Base-by-base conservation (phyloP, 1,140 invertebrate genomes). In the Drosophila takahashii region DNA sequence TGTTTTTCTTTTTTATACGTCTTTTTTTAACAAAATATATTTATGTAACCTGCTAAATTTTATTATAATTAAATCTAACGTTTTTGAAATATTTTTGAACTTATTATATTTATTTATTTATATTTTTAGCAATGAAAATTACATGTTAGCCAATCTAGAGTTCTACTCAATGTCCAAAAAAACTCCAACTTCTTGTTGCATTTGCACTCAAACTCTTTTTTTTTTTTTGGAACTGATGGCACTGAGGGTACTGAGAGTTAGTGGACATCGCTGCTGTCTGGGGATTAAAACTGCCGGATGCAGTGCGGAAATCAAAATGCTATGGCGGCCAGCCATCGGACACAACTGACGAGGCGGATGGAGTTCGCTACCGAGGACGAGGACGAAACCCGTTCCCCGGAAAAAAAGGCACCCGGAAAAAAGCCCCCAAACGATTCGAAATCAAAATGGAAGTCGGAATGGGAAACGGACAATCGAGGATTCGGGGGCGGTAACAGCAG, bases 291-390 rank as follows among this genome's bases (percentile, higher is more conserved):
- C 52, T 71, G 77, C 85, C 85, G 84, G 84, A 89, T 84, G 79
- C 79, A 74, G 84, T 74, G 67, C 77, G 79, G 84, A 89, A 89
- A 89, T 84, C 84, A 89, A 84, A 89, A 89, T 89, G 85, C 77
- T 67, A 77, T 81, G 71, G 70, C 67, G 62, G 65, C 78, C 72
- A 77, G 67, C 67, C 67, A 71, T 70, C 67, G 67, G 67, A 71
- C 65, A 41, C 67, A 71, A 71, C 64, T 71, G 67, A 71, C 67
- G 67, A 71, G 51, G 51, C 66, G 66, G 59, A 78, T 64, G 59
- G 67, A 53, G 59, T 42, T 18, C 22, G 22, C 57, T 65, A 15
- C 18, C 47, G 26, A 39, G 45, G 37, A 22, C 22, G 22, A 22
- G 22, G 22, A 22, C 22, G 22, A 22, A 3, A 3, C 61, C 47